Percentiles rank a stretch among this genome's conserved stretches.
phyloP scores from a whole-genome alignment of 2,797 vertebrate species.

The Choloepus didactylus region DNA sequence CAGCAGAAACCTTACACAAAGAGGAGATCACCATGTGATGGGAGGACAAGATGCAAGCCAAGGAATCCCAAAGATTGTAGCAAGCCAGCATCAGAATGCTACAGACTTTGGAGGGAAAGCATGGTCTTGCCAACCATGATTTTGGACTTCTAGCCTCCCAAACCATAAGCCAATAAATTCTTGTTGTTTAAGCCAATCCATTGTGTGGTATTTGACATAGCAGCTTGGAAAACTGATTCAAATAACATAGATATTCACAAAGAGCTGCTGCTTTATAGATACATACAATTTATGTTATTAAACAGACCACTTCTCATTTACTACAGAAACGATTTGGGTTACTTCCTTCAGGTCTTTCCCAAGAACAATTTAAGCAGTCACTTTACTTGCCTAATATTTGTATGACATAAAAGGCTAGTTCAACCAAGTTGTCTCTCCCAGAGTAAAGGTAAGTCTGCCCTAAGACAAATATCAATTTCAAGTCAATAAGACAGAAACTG shows the following conservation, averaged over 20 bases:
- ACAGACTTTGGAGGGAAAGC: too few relatives aligned
- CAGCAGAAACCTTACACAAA: too few relatives aligned
- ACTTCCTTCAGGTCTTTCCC: background rate
- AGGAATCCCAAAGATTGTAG: too few relatives aligned
- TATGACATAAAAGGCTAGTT: background rate
- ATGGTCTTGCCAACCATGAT: too few relatives aligned
- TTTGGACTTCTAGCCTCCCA: too few relatives aligned
- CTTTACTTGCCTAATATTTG: background rate
- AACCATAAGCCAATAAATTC: too few relatives aligned
- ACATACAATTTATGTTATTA: background rate
- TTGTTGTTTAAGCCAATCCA: too few relatives aligned
- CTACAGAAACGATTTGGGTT: background rate
- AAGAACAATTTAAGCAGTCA: background rate
- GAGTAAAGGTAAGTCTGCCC: slow-evolving; percentile 5
- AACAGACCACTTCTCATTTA: background rate
- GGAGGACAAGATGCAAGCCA: too few relatives aligned
- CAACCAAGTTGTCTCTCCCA: background rate
- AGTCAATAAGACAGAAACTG: background rate
- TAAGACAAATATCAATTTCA: background rate
- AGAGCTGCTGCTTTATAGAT: background rate
- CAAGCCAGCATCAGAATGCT: too few relatives aligned
- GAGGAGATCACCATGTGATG: too few relatives aligned
- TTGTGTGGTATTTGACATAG: too few relatives aligned
- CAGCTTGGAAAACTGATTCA: background rate
- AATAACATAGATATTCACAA: background rate